phyloP scores from a whole-genome alignment of 2,888 invertebrate species.

The Ichneumon xanthorius region DNA sequence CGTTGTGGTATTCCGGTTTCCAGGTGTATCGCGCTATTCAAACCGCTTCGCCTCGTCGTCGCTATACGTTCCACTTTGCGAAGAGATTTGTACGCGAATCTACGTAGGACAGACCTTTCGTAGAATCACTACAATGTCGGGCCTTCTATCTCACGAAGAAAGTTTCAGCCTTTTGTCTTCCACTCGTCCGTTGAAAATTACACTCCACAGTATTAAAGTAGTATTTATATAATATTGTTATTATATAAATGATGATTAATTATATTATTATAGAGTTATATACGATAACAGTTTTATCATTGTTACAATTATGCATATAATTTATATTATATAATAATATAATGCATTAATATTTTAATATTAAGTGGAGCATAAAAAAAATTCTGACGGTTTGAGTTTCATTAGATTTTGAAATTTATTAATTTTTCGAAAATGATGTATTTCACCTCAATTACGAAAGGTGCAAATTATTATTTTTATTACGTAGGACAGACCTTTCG shows the following conservation, averaged over 20 bases:
- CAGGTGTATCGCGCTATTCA: constrained; percentile 74
- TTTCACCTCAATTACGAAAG: no score
- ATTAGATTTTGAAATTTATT: no score
- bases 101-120: constrained; percentile 11
- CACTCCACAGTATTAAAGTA: background rate
- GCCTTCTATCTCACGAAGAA: constrained; percentile 9
- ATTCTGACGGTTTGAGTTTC: no score
- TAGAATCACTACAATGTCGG: constrained; percentile 17
- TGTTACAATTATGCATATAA: background rate
- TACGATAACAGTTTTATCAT: no score
- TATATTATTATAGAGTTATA: no score
- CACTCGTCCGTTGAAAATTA: background rate
- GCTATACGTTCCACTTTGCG: constrained; percentile 20
- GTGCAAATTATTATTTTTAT: no score
- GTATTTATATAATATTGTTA: background rate
- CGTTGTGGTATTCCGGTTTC: constrained; percentile 76
- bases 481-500: constrained; percentile 10
- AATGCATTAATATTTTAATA: no score
- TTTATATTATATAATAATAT: background rate
- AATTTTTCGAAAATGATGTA: no score
- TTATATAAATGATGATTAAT: background rate
- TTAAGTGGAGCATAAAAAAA: no score
- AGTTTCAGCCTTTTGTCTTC: constrained; percentile 15
- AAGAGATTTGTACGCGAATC: constrained; percentile 13
- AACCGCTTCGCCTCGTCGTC: background rate